Conservation (phyloP, 1,140 invertebrate species). For the Drosophila serrata region DNA sequence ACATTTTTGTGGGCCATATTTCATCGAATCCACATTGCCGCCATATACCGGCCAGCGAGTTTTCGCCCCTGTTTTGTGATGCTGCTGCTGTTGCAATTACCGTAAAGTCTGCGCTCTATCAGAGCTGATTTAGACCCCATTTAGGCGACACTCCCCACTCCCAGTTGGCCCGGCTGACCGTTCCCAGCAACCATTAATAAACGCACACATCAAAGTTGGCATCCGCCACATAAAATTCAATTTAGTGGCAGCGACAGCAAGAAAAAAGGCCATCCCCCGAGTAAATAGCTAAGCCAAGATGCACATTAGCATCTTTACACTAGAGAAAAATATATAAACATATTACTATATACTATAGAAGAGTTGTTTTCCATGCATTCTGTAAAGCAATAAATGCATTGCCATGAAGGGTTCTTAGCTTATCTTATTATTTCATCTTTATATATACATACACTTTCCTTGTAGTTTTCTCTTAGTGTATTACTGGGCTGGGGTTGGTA, state of each 20-base stretch:
- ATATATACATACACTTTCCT: background rate
- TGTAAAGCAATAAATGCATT: background rate
- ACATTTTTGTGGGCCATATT: conserved; percentile 72
- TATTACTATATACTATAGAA: no score
- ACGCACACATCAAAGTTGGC: conserved; percentile 77
- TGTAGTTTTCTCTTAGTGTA: conserved; percentile 4
- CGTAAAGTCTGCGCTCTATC: conserved; percentile 33
- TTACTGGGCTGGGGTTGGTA: background rate
- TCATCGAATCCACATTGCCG: conserved; percentile 70
- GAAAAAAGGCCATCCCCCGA: conserved; percentile 61
- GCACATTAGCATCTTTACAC: conserved; percentile 72
- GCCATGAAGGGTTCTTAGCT: background rate
- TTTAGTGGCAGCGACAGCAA: conserved; percentile 62
- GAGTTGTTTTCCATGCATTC: no score
- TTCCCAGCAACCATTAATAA: conserved; percentile 72
- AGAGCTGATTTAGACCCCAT: conserved; percentile 47
- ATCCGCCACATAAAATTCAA: conserved; percentile 79
- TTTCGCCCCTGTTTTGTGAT: conserved; percentile 26
- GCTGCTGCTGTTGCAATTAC: conserved; percentile 71
- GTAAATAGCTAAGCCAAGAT: conserved; percentile 59
- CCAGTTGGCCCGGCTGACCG: conserved; percentile 13
- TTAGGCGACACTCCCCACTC: background rate
- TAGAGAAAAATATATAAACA: conserved; percentile 2
- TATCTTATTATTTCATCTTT: background rate
- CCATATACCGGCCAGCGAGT: conserved; percentile 7